Evolutionary conservation across 2,113 vertebrate species (phyloP).

Genomic region (Cavia porcellus): DNA sequence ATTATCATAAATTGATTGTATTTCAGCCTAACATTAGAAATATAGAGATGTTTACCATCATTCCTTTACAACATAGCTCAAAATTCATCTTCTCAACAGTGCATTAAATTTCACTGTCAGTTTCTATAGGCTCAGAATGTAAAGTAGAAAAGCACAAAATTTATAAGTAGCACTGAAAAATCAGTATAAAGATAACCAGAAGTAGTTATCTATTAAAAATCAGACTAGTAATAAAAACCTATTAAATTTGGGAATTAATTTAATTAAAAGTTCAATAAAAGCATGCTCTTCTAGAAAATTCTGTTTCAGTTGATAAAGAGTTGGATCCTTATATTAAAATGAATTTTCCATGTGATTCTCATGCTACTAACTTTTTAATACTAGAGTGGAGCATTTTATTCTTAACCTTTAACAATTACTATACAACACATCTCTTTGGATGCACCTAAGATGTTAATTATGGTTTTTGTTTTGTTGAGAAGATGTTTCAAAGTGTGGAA

Average conservation of each 20-base stretch:
- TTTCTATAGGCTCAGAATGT: constrained; percentile 50
- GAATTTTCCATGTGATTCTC: neutral
- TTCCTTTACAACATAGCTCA: constrained; percentile 51
- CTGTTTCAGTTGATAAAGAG: neutral
- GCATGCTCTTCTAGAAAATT: constrained; percentile 31
- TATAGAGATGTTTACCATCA: constrained; percentile 67
- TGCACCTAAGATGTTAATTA: neutral
- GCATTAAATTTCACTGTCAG: constrained; percentile 64
- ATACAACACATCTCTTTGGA: neutral
- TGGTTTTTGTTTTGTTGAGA: neutral
- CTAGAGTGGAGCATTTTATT: neutral
- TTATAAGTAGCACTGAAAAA: neutral
- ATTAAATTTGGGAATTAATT: neutral
- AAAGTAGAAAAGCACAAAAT: constrained; percentile 8
- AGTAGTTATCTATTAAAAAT: neutral
- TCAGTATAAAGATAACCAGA: neutral
- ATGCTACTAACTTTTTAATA: neutral
- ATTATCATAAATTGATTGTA: constrained; percentile 67
- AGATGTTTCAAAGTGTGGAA: neutral
- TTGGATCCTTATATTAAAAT: neutral
- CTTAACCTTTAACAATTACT: neutral
- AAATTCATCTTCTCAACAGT: constrained; percentile 68
- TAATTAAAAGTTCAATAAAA: constrained; percentile 32
- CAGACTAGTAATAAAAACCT: constrained; percentile 25
- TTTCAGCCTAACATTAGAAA: constrained; percentile 65